Evolutionary conservation across 2,888 invertebrate genomes (phyloP), one percentile per base, ranked within the genome.

Genomic region (Platycheirus rosarum): DNA sequence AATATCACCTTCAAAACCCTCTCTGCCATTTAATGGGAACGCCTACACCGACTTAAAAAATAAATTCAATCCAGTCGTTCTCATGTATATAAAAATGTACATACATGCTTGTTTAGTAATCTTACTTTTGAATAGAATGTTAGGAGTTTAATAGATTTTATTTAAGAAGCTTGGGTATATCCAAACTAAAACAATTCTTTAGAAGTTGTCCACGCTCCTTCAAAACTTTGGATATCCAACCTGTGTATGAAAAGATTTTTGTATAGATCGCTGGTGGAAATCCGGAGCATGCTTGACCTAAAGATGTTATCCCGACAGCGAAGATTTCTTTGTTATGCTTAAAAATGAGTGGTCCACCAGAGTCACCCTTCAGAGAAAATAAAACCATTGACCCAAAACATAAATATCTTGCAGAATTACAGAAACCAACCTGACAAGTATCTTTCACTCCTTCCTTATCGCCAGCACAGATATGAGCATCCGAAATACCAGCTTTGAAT

Each of bases 401-500:
- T 35, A n/a, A 11, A 3, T 11, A 35, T 7, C 23, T 23, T 23
- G 3, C 2, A 6, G 23, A 23, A 23, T 4, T 23, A 35, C 5
- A 35, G 35, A 8, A 35, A n/a, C 9, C 1, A 7, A 18, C 79
- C 35, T 80, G 69, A 51, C 86, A 86, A 0, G 86, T 85, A 63
- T 86, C 86, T 32, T 85, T 85, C 6, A 63, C 69, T 1, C 79
- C 76, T 2, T 63, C 16, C 0, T 85, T 62, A 62, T 86, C 85
- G 2, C 88, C 87, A 16, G 88, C 87, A 74, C 88, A 88, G 8
- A 88, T n/a, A 77, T 87, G 87, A 13, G 86, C 63, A 35, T 85
- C 66, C 8, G 84, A 55, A 20, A 88, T 84, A 3, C 88, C 88
- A 0, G 8, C 16, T 32, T 13, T 40, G n/a, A 66, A 53, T 35